Percentiles rank a stretch among this genome's conserved stretches.
Evolutionary conservation across 2,113 vertebrate genomes (phyloP).

Genomic region (Corapipo altera): DNA sequence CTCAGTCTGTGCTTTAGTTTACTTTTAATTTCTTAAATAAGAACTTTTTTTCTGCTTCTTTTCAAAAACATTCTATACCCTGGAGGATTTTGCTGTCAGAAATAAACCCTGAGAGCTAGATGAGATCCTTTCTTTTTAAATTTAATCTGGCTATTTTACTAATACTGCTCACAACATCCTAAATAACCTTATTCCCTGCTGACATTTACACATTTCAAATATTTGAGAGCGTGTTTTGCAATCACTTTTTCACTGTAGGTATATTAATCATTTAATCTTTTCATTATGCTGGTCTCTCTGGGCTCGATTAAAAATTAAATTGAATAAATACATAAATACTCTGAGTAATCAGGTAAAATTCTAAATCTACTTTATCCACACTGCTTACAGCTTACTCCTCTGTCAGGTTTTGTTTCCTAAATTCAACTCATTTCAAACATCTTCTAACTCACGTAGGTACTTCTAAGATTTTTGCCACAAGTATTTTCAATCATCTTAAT

Average conservation of each 20-base stretch:
- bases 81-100: not conserved
- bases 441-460: not conserved
- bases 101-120: not conserved
- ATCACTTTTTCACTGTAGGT: not conserved
- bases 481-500: not conserved
- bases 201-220: not conserved
- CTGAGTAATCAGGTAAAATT: not conserved
- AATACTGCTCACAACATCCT: not conserved
- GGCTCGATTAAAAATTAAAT: not conserved
- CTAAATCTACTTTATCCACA: not conserved
- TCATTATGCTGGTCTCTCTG: not conserved
- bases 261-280: not conserved
- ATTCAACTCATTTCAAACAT: not conserved
- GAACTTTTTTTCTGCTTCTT: not conserved
- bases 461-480: not conserved
- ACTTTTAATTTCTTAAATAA: not conserved
- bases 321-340: conserved; percentile 12
- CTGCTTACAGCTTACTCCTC: not conserved
- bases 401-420: not conserved
- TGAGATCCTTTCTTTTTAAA: not conserved
- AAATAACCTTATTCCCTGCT: not conserved
- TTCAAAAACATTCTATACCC: not conserved
- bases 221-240: not conserved
- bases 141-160: not conserved
- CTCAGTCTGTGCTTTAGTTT: not conserved